Evolutionary conservation across 1,140 invertebrate genomes (phyloP).

Genomic region (Leptopilina clavipes): DNA sequence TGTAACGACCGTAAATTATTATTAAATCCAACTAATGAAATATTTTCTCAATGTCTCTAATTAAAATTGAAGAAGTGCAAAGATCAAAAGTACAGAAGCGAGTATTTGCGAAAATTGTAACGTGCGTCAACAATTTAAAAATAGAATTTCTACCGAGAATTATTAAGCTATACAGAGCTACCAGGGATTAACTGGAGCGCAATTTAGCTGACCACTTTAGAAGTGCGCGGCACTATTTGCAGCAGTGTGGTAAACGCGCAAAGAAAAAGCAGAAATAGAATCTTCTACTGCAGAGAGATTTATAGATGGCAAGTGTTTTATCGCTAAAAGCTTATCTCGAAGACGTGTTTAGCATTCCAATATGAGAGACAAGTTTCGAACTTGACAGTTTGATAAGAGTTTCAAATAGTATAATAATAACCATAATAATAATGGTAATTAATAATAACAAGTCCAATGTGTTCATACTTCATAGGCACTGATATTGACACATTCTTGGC

Average conservation of each 20-base stretch:
- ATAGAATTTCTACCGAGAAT: conserved; percentile 8
- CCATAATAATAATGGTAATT: background rate
- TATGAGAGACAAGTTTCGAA: conserved; percentile 1
- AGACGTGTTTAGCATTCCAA: conserved; percentile 20
- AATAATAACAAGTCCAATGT: conserved; percentile 9
- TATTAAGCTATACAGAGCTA: background rate
- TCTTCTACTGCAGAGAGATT: conserved; percentile 24
- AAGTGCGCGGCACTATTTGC: background rate
- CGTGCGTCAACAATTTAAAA: conserved; percentile 10
- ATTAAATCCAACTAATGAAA: too few species aligned
- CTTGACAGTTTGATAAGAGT: conserved; percentile 10
- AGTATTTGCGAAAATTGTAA: background rate
- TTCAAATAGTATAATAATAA: conserved; percentile 16
- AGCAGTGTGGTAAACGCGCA: background rate
- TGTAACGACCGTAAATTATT: too few species aligned
- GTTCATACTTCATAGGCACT: too few species aligned
- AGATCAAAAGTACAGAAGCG: background rate
- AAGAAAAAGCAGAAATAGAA: conserved; percentile 32
- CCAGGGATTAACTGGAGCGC: conserved; percentile 17
- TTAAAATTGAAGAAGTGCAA: background rate
- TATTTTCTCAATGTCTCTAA: background rate
- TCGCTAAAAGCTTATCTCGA: conserved; percentile 15
- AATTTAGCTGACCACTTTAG: conserved; percentile 27
- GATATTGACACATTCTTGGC: conserved; percentile 11
- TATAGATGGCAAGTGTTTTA: conserved; percentile 33